A percentile compares a stretch with the other conserved stretches of the same genome.
These are phyloP conservation scores for Caenorhabditis briggsae DNA, from an alignment of 1,140 invertebrate genomes.

Conservation along the genomic window DNA sequence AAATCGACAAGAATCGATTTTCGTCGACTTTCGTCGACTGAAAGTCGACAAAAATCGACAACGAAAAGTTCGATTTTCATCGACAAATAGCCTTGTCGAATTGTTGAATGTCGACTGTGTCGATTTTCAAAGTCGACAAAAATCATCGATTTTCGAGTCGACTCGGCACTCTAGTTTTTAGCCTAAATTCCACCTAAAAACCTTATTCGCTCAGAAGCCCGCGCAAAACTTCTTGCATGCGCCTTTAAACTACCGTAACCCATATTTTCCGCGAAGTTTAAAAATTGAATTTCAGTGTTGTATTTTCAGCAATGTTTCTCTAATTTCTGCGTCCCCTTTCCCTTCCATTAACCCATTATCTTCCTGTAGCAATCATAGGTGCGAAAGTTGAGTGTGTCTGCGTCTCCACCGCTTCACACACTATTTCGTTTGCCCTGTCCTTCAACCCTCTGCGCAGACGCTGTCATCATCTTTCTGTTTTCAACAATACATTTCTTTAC, in stretches of 20 bases:
- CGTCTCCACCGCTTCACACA: too few relatives aligned
- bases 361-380: constrained; percentile 37
- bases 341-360: neutral
- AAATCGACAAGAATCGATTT: too few relatives aligned
- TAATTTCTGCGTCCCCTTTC: neutral
- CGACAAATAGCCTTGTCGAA: too few relatives aligned
- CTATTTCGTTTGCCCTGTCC: constrained; percentile 7
- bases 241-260: constrained; percentile 10
- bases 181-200: neutral
- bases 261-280: neutral
- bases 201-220: neutral
- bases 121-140: too few relatives aligned
- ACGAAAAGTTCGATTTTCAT: too few relatives aligned
- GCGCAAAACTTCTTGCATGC: neutral
- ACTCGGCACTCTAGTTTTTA: too few relatives aligned
- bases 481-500: neutral
- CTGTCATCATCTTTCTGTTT: neutral
- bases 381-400: neutral
- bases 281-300: neutral
- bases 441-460: constrained; percentile 9
- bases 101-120: too few relatives aligned
- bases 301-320: neutral
- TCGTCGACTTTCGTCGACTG: too few relatives aligned
- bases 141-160: too few relatives aligned
- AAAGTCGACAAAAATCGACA: too few relatives aligned